These are phyloP conservation scores for Lophura nycthemera DNA, from an alignment of 2,113 vertebrate genomes.

Conservation along the genomic window DNA sequence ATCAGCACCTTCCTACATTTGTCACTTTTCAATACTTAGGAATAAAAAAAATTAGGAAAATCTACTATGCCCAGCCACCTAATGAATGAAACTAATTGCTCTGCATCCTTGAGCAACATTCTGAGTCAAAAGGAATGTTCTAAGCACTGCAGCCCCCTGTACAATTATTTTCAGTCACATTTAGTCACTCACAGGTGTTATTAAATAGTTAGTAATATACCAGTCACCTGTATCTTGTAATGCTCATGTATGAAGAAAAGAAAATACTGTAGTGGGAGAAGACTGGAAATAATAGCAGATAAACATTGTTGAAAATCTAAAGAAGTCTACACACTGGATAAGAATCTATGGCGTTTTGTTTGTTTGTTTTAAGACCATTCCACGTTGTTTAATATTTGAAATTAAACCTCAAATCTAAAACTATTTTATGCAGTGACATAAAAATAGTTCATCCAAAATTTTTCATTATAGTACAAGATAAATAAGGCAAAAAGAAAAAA, in stretches of 20 bases:
- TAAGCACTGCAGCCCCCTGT: background rate
- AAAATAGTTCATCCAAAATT: background rate
- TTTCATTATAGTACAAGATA: background rate
- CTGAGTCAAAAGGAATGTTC: background rate
- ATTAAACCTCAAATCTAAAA: no score
- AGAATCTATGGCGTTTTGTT: background rate
- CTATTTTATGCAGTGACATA: background rate
- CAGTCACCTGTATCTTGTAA: background rate
- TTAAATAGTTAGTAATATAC: background rate
- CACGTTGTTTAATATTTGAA: no score
- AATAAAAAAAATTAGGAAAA: background rate
- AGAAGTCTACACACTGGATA: background rate
- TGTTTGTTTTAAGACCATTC: background rate
- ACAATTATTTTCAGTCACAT: background rate
- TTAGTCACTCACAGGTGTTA: background rate
- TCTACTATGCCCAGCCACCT: background rate
- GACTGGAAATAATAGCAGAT: background rate
- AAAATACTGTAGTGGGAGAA: background rate
- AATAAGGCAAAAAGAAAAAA: background rate
- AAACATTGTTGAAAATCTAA: background rate
- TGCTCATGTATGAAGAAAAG: background rate
- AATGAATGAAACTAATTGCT: conserved; percentile 12
- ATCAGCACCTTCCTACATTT: background rate
- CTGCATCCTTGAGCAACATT: background rate
- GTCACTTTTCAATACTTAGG: background rate